Evolutionary conservation across 2,888 invertebrate genomes (phyloP), one percentile per base, ranked within the genome.

Genomic region (Ligdia adustata): DNA sequence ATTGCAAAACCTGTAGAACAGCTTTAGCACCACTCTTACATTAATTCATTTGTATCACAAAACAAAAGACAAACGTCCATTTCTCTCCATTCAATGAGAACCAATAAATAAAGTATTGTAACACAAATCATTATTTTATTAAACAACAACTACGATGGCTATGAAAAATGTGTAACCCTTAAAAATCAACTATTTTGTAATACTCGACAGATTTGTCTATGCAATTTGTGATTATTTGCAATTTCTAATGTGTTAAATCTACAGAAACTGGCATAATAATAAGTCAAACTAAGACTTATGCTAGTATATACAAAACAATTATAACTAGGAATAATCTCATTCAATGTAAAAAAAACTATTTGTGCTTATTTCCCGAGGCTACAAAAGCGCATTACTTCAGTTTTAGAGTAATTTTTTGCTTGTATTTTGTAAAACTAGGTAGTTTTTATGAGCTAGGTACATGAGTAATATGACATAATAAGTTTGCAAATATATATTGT

Each of bases 241-340:
- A 48, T 46, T 28, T 49, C 52, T 48, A 51, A 45, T 45, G 72
- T 72, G 73, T 72, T 64, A 71, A 66, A 66, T 62, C 66, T 72
- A 71, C 64, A 68, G 54, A 75, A 77, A 79, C 73, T 75, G 76
- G 70, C 69, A 69, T 76, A 71, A 65, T 55, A 75, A 76, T 72
- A 71, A 71, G 64, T 76, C 77, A 78, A 68, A 66, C 72, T 82
- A 79, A 64, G 56, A 63, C 66, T 69, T 75, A 79, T 71, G 69
- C 78, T 81, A 82, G 62, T 87, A 86, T 88, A 65, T 87, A 87
- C 86, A 87, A 60, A 79, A 79, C 71, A 65, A 62, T 76, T 79
- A 83, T 57, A 71, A 64, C 77, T 85, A 84, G 62, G 64, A 79
- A 84, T 88, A 89, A 89, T 89, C 89, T 89, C 89, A 88, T 79